Conservation (phyloP, 2,113 vertebrate genomes). For the Hoplias malabaricus region DNA sequence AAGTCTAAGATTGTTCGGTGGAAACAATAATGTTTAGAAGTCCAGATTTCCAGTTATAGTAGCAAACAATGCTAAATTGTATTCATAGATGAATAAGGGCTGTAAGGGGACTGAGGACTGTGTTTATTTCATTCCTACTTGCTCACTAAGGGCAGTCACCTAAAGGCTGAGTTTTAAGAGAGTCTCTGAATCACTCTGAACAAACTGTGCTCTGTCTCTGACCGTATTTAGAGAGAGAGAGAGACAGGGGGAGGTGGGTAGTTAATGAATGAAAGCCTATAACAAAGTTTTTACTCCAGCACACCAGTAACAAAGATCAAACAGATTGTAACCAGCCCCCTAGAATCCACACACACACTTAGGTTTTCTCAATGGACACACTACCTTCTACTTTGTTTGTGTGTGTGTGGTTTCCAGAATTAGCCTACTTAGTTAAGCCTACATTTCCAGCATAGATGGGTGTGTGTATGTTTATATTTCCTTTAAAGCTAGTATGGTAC, state of each 20-base stretch:
- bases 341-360: background rate
- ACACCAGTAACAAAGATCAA: background rate
- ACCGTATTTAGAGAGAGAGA: background rate
- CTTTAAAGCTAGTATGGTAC: background rate
- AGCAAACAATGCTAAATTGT: too few relatives aligned
- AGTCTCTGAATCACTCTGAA: background rate
- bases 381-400: background rate
- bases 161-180: too few relatives aligned
- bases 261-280: slow-evolving; percentile 2
- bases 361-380: background rate
- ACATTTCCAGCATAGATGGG: background rate
- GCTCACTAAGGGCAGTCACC: background rate
- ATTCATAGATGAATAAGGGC: too few relatives aligned
- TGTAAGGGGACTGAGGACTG: too few relatives aligned
- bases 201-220: background rate
- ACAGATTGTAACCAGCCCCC: background rate
- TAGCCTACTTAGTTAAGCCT: background rate
- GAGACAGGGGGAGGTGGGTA: background rate
- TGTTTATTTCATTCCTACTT: too few relatives aligned
- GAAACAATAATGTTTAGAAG: too few relatives aligned
- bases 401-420: background rate
- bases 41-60: too few relatives aligned
- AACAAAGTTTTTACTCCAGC: background rate
- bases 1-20: too few relatives aligned
- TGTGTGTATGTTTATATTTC: slow-evolving; percentile 1